phyloP scores from a whole-genome alignment of 92 coral and sea anemone species.

The Phenganax subtilis region DNA sequence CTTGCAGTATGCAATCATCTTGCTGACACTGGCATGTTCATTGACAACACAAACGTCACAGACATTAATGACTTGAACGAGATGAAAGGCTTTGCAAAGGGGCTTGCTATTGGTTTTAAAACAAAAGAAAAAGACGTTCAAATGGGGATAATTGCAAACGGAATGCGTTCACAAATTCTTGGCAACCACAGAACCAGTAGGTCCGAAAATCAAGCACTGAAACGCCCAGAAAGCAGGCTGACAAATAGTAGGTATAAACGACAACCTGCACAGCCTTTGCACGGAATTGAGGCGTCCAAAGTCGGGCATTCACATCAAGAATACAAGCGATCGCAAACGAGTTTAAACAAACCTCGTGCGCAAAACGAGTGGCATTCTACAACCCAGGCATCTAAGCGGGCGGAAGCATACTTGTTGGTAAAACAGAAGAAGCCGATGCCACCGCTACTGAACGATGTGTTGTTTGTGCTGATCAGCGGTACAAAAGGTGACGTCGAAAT shows the following conservation, averaged over 20 bases:
- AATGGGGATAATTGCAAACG: constrained; percentile 33
- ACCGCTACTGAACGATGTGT: constrained; percentile 30
- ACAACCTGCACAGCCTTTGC: no score
- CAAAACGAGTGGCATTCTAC: constrained; percentile 7
- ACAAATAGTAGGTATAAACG: background rate
- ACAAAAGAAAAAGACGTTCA: constrained; percentile 8
- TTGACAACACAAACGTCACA: constrained; percentile 35
- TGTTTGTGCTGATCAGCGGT: constrained; percentile 38
- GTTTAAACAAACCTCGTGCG: background rate
- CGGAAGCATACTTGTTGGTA: constrained; percentile 34
- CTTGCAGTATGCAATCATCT: constrained; percentile 31
- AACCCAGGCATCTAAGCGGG: constrained; percentile 20
- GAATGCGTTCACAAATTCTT: constrained; percentile 14
- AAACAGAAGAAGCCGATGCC: constrained; percentile 36
- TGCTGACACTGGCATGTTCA: constrained; percentile 33
- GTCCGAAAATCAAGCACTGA: background rate
- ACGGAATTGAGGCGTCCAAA: background rate
- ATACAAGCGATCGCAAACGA: background rate
- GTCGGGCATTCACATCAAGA: background rate
- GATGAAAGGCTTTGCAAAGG: constrained; percentile 37
- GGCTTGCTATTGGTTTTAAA: constrained; percentile 34
- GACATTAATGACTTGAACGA: constrained; percentile 26
- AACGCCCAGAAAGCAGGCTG: background rate
- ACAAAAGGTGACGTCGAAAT: constrained; percentile 27
- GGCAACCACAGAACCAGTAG: no score